These are phyloP conservation scores for Eucidaris tribuloides DNA, from an alignment of 35 echinoderm and acorn worm species.

Conservation along the genomic window DNA sequence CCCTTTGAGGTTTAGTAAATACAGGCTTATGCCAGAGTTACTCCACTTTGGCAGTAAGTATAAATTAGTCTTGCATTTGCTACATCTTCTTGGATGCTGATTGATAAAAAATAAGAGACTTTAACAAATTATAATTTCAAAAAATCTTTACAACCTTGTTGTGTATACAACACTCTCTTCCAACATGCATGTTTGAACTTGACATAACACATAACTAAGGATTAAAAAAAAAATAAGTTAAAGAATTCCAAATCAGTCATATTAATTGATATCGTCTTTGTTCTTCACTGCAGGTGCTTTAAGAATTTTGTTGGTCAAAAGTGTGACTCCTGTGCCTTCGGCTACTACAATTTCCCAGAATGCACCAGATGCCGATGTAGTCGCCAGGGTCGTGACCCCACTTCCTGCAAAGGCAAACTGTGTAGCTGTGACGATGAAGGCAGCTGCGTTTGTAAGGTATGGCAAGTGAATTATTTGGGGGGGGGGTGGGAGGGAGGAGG, in stretches of 20 bases:
- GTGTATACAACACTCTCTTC: no score
- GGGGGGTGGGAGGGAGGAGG: neutral
- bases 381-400: constrained; percentile 45
- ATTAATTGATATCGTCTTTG: neutral
- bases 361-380: constrained; percentile 76
- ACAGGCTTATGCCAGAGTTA: no score
- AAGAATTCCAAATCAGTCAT: neutral
- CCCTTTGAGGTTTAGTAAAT: no score
- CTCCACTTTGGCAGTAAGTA: no score
- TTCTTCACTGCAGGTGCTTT: constrained; percentile 40
- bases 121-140: no score
- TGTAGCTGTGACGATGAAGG: constrained; percentile 75
- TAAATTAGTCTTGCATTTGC: no score
- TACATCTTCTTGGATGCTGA: no score
- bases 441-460: constrained; percentile 86
- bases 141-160: no score
- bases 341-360: constrained; percentile 56
- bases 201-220: no score
- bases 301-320: constrained; percentile 31
- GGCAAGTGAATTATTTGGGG: neutral
- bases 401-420: constrained; percentile 46
- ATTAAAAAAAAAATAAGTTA: no score
- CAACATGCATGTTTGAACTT: no score
- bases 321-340: constrained; percentile 77
- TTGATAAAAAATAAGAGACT: no score